Conservation (phyloP, 2,797 vertebrate species). For the Onychomys torridus region DNA sequence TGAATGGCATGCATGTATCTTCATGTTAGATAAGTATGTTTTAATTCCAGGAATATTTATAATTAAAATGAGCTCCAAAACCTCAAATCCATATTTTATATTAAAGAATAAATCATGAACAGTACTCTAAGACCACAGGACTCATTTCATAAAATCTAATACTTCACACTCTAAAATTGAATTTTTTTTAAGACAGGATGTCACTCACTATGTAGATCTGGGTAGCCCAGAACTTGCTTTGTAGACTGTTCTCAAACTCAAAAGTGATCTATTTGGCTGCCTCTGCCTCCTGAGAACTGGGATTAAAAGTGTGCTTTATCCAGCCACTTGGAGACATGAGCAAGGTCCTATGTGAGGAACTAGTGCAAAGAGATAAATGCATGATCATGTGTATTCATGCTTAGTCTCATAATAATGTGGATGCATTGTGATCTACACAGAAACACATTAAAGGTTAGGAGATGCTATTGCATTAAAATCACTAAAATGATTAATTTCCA, state of each 20-base stretch:
- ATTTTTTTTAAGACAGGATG: background rate
- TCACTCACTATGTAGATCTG: no score
- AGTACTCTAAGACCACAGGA: background rate
- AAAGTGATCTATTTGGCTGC: background rate
- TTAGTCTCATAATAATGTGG: constrained; percentile 7
- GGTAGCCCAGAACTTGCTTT: background rate
- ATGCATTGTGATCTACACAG: background rate
- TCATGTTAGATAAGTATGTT: background rate
- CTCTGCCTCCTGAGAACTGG: background rate
- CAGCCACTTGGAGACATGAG: background rate
- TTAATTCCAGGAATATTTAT: background rate
- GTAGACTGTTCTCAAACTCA: background rate
- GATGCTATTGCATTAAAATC: background rate
- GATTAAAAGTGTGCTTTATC: background rate
- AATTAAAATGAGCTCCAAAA: background rate
- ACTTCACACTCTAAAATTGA: background rate
- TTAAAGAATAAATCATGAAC: background rate
- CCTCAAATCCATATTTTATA: background rate
- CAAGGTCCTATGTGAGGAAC: background rate
- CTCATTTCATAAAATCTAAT: background rate
- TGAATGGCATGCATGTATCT: background rate
- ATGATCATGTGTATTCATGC: background rate
- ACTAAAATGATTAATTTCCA: constrained; percentile 4
- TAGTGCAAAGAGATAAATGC: background rate
- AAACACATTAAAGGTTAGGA: background rate